Conservation (phyloP, 2,113 vertebrate genomes). For the Ptilonorhynchus violaceus region DNA sequence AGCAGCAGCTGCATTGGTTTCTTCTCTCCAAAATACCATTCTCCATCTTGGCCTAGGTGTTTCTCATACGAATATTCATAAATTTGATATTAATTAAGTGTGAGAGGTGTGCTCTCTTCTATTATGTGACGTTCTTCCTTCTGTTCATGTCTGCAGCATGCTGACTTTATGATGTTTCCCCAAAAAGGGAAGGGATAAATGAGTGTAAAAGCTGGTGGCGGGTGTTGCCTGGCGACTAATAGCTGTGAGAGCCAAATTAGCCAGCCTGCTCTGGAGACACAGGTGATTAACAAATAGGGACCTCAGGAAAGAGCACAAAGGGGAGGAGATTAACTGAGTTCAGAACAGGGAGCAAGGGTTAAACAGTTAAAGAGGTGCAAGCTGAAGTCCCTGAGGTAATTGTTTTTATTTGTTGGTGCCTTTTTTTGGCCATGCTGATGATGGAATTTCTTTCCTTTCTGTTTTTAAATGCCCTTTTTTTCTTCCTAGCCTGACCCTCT, state of each 20-base stretch:
- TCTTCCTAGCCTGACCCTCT: background rate
- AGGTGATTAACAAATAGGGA: background rate
- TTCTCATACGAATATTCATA: background rate
- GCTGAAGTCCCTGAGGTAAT: background rate
- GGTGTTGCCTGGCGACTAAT: background rate
- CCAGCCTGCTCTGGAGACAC: background rate
- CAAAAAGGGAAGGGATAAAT: background rate
- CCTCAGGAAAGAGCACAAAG: background rate
- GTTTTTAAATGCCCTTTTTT: background rate
- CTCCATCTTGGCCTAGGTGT: background rate
- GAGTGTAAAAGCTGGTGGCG: background rate
- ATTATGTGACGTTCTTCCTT: background rate
- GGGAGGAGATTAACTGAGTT: background rate
- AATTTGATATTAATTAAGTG: background rate
- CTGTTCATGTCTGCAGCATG: background rate
- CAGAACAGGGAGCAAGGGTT: background rate
- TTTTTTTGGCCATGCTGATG: background rate
- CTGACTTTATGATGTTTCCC: background rate
- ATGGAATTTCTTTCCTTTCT: background rate
- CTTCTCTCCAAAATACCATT: background rate
- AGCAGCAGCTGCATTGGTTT: background rate
- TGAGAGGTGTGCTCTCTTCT: background rate
- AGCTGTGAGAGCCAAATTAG: background rate
- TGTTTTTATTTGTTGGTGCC: background rate
- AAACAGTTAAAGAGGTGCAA: background rate